Evolutionary conservation across 2,797 vertebrate genomes (phyloP), one percentile per base, ranked within the genome.

Genomic region (Varecia variegata): DNA sequence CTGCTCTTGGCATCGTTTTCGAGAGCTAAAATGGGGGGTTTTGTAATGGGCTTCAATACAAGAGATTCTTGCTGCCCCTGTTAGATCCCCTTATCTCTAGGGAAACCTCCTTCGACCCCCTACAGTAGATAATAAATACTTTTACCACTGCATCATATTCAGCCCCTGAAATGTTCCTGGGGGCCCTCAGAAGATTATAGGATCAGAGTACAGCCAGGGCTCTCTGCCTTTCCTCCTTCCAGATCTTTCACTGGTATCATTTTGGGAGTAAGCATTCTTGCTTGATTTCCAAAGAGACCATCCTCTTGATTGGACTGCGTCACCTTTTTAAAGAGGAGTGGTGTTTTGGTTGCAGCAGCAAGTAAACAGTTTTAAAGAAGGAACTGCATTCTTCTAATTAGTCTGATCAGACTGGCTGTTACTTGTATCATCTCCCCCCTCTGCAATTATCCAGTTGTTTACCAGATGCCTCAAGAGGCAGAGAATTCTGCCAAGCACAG

Each of bases 401-500:
- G 17, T 71, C 12, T 79, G 54, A 79, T 79, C 12, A 77, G 38
- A 77, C 30, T 17, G 43, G 43, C 12, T 25, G 27, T 1, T 1
- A 7, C 52, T 90, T 30, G 32, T 32, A 32, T 12, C 52, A 62
- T 9, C 76, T 71, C 4, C 11, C 5, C 58, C 2, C 65, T 97
- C 92, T 40, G 83, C 17, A n/a, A 62, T 2, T 96, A 92, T 76
- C 58, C 70, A 90, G 90, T 60, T 18, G 32, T 52, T 96, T 95
- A 67, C 47, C 0, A 94, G 43, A 90, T 91, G 81, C 76, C 87
- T 47, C 71, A 25, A 52, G 56, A 56, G 45, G 10, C 27, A 5
- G 40, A 47, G 11, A n/a, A 47, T 56, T 52, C 52, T 40, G 58
- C 8, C 52, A 52, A 76, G 83, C 17, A 30, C 0, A 60, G 30